phyloP scores from a whole-genome alignment of 2,797 vertebrate genomes.

The Bovichtus variegatus region DNA sequence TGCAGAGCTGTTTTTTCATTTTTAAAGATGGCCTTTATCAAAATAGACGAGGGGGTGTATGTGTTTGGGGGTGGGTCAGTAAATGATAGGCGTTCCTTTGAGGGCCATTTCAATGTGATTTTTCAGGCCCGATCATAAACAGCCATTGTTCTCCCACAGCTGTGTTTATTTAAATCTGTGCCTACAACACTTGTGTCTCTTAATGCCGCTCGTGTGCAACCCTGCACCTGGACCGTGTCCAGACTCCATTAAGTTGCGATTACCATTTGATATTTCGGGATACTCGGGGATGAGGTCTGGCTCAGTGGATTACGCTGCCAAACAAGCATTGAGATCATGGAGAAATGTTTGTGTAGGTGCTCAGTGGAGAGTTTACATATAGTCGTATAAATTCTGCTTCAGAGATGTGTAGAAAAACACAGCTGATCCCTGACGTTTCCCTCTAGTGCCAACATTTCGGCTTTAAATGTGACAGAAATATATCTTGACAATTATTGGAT shows the following conservation, averaged over 20 bases:
- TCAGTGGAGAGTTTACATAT: background rate
- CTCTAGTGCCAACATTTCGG: background rate
- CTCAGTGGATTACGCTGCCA: constrained; percentile 11
- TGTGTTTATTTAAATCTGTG: constrained; percentile 70
- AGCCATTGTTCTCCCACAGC: constrained; percentile 67
- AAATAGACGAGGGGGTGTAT: constrained; percentile 39
- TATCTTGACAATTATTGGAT: background rate
- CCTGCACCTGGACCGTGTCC: constrained; percentile 34
- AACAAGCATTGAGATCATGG: constrained; percentile 8
- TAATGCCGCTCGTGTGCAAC: constrained; percentile 39
- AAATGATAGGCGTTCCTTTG: constrained; percentile 63
- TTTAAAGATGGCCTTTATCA: constrained; percentile 57
- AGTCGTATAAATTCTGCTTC: background rate
- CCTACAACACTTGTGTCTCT: constrained; percentile 39
- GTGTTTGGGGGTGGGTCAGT: constrained; percentile 21
- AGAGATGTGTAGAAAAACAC: background rate
- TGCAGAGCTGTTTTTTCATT: constrained; percentile 53
- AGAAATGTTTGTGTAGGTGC: background rate
- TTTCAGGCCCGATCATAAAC: constrained; percentile 59
- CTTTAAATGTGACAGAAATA: background rate
- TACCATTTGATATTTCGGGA: constrained; percentile 27
- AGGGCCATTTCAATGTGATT: constrained; percentile 37
- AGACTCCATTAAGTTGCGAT: constrained; percentile 27
- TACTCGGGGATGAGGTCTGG: constrained; percentile 13
- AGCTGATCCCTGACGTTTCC: background rate